Evolutionary conservation across 2,888 invertebrate genomes (phyloP).

Genomic region (Cryptocephalus primarius): DNA sequence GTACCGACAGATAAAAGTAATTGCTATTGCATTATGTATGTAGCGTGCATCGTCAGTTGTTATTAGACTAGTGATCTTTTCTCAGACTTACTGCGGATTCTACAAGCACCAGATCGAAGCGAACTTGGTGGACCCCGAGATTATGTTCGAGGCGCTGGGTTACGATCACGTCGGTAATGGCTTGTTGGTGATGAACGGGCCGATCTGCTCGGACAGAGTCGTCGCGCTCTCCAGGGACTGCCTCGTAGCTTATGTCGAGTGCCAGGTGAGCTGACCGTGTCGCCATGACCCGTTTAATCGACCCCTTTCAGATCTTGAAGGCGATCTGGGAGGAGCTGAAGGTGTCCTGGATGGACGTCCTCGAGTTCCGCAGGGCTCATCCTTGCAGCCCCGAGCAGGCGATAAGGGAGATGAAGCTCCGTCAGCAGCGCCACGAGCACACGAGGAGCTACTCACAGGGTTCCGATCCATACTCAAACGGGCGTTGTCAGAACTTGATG

Average conservation of each 20-base stretch:
- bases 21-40: background rate
- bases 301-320: slow-evolving; percentile 53
- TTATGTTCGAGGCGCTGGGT: slow-evolving; percentile 72
- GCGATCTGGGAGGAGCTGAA: slow-evolving; percentile 62
- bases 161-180: slow-evolving; percentile 53
- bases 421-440: slow-evolving; percentile 30
- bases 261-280: slow-evolving; percentile 48
- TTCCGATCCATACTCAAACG: slow-evolving; percentile 4
- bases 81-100: slow-evolving; percentile 74
- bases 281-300: background rate
- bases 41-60: slow-evolving; percentile 2
- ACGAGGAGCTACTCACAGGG: slow-evolving; percentile 19
- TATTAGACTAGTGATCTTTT: slow-evolving; percentile 8
- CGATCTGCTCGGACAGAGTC: slow-evolving; percentile 72
- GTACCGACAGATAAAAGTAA: slow-evolving; percentile 68
- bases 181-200: slow-evolving; percentile 54
- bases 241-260: slow-evolving; percentile 77
- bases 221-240: slow-evolving; percentile 73
- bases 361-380: slow-evolving; percentile 48
- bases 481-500: slow-evolving; percentile 10
- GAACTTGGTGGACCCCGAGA: slow-evolving; percentile 66
- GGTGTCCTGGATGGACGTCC: slow-evolving; percentile 56
- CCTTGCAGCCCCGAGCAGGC: slow-evolving; percentile 45
- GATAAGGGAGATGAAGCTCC: slow-evolving; percentile 39
- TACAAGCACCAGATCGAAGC: slow-evolving; percentile 80